Conservation (phyloP, 1,140 invertebrate species). For the Hylyphantes graminicola region DNA sequence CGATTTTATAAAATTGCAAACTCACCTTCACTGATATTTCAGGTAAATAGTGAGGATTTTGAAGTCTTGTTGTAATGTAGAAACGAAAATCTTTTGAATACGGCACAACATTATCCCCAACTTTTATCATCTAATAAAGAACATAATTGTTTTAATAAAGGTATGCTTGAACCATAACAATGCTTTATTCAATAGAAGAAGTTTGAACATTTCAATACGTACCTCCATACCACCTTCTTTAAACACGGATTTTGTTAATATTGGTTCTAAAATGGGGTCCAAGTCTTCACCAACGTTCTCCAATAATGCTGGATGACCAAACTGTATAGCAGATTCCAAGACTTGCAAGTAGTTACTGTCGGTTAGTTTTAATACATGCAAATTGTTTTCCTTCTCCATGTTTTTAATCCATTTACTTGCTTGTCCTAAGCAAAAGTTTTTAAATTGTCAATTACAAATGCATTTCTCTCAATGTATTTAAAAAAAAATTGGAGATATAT, state of each 20-base stretch:
- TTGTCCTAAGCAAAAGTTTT: conserved; percentile 72
- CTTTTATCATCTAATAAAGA: conserved; percentile 75
- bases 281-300: conserved; percentile 88
- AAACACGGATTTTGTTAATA: conserved; percentile 85
- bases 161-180: too few species aligned
- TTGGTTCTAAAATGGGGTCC: conserved; percentile 84
- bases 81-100: conserved; percentile 71
- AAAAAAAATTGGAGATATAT: too few species aligned
- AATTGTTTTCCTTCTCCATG: conserved; percentile 86
- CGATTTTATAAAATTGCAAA: not conserved
- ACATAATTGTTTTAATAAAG: not conserved
- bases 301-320: conserved; percentile 84
- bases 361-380: conserved; percentile 85
- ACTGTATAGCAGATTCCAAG: conserved; percentile 83
- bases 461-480: not conserved
- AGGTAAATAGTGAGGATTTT: conserved; percentile 72
- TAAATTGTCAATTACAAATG: not conserved
- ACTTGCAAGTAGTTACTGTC: conserved; percentile 83
- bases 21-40: conserved; percentile 71
- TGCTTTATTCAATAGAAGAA: not conserved
- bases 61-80: conserved; percentile 72
- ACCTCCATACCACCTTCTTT: conserved; percentile 79
- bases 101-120: conserved; percentile 83
- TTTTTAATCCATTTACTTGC: conserved; percentile 96
- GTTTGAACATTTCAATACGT: not conserved